A percentile compares a stretch with the other conserved stretches of the same genome.
Conservation (phyloP, 2,797 vertebrate species). For the Sebastes paucispinis region DNA sequence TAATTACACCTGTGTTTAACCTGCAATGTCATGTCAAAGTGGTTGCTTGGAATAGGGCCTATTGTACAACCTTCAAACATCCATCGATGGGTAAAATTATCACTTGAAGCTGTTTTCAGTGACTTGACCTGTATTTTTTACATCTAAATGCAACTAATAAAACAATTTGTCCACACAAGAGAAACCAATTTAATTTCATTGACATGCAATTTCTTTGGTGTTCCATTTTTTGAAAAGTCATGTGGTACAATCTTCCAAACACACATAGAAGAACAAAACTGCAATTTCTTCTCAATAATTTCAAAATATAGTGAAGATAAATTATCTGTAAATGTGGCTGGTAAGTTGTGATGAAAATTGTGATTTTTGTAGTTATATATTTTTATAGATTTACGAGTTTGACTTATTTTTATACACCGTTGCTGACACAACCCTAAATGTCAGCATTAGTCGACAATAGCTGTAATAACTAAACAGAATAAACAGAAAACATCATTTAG, state of each 20-base stretch:
- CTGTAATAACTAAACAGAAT: background rate
- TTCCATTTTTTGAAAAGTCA: slow-evolving; percentile 4
- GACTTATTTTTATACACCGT: background rate
- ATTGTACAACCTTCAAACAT: background rate
- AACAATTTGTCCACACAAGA: background rate
- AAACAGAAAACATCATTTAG: background rate
- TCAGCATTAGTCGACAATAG: background rate
- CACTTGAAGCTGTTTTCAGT: background rate
- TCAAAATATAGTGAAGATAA: background rate
- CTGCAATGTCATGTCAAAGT: no score
- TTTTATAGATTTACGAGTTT: background rate
- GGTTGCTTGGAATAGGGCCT: fast-evolving
- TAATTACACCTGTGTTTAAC: no score
- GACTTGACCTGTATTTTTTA: background rate
- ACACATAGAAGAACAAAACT: background rate
- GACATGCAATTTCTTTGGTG: slow-evolving; percentile 48
- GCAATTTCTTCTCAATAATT: background rate
- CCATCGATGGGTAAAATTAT: background rate
- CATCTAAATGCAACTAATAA: background rate
- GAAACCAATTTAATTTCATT: background rate
- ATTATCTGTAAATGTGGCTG: background rate
- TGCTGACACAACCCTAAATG: background rate
- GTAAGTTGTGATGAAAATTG: background rate
- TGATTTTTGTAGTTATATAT: background rate
- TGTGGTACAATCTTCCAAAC: slow-evolving; percentile 10